phyloP scores from a whole-genome alignment of 2,888 invertebrate genomes.

The Agonopterix arenella region DNA sequence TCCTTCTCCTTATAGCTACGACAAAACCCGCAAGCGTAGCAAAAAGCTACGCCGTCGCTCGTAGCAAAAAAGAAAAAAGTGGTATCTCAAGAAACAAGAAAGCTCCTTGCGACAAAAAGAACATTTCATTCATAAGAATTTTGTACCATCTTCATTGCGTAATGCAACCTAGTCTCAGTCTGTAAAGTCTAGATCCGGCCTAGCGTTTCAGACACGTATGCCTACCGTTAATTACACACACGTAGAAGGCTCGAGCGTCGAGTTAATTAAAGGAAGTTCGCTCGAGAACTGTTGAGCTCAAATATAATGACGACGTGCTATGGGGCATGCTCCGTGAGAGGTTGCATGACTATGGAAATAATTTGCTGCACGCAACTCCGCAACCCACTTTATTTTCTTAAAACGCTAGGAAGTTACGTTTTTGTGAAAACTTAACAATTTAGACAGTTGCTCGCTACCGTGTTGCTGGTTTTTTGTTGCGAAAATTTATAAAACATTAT shows the following conservation, averaged over 20 bases:
- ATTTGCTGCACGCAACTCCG: conserved; percentile 29
- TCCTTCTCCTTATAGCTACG: no score
- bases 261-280: conserved; percentile 32
- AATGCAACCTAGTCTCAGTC: no score
- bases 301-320: conserved; percentile 15
- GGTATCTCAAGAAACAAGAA: no score
- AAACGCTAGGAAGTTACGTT: neutral
- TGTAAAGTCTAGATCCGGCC: no score
- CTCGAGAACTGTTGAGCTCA: conserved; percentile 8
- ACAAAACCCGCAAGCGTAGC: no score
- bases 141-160: no score
- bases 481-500: no score
- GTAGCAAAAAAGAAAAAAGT: no score
- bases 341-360: conserved; percentile 33
- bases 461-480: neutral
- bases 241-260: conserved; percentile 11
- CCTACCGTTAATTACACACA: conserved; percentile 18
- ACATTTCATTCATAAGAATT: no score
- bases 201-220: no score
- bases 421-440: neutral
- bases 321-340: neutral
- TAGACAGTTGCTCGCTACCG: neutral
- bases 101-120: no score
- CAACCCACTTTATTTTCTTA: neutral
- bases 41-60: no score